Evolutionary conservation across 2,888 invertebrate genomes (phyloP).

Genomic region (Neoitamus cyanurus): DNA sequence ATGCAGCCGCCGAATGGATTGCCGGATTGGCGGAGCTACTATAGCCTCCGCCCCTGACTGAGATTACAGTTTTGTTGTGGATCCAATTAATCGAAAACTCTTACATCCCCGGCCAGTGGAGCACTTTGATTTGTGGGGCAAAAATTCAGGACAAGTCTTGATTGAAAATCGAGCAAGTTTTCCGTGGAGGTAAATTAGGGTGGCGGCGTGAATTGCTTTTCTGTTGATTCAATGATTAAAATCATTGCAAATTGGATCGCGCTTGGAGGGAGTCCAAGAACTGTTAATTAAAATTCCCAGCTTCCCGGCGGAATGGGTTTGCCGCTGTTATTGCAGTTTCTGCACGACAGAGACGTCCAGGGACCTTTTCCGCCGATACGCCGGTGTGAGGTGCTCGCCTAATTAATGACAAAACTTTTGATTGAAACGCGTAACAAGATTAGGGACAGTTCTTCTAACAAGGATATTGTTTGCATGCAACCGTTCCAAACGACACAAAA

Average conservation of each 20-base stretch:
- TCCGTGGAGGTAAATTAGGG: not conserved
- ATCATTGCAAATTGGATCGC: constrained; percentile 23
- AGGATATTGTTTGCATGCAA: not conserved
- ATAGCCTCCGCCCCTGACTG: not conserved
- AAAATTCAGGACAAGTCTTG: constrained; percentile 39
- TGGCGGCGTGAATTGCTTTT: constrained; percentile 28
- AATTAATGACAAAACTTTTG: not conserved
- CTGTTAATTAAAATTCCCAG: constrained; percentile 32
- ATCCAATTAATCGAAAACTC: constrained; percentile 38
- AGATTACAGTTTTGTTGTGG: constrained; percentile 28
- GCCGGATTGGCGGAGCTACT: not conserved
- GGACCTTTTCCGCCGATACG: not conserved
- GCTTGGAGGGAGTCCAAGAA: not conserved
- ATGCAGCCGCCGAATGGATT: not conserved
- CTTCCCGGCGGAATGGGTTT: not conserved
- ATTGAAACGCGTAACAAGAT: not conserved
- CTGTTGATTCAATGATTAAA: constrained; percentile 33
- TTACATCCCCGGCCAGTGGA: not conserved
- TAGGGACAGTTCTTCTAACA: not conserved
- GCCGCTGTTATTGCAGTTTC: not conserved
- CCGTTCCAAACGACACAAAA: not conserved
- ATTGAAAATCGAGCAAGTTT: constrained; percentile 35
- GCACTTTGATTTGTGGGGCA: constrained; percentile 24
- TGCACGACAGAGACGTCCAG: too few species aligned
- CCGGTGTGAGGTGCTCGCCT: not conserved